Conservation (phyloP, 1,140 invertebrate species). For the Macrobrachium nipponense region DNA sequence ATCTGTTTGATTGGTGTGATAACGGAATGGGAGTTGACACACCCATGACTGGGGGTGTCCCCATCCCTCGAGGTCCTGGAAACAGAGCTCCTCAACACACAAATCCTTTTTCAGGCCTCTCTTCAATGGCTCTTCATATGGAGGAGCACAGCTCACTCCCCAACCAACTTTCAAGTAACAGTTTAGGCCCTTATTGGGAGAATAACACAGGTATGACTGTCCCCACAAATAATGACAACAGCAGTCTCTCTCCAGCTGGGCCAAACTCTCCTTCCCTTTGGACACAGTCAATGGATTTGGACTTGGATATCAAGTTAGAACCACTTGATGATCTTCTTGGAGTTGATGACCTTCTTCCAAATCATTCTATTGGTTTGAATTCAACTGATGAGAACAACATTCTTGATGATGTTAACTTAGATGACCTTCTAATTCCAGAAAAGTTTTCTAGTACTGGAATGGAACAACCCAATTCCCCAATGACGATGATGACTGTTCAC, state of each 20-base stretch:
- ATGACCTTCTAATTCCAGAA: conserved; percentile 48
- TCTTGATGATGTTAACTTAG: conserved; percentile 48
- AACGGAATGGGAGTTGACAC: conserved; percentile 30
- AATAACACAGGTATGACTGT: neutral
- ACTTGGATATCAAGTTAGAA: conserved; percentile 50
- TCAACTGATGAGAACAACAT: conserved; percentile 33
- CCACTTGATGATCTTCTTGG: conserved; percentile 49
- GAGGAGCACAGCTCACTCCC: conserved; percentile 45
- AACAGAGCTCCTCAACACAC: conserved; percentile 8
- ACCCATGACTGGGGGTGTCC: conserved; percentile 35
- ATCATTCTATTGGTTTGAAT: conserved; percentile 33
- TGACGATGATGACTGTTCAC: conserved; percentile 57
- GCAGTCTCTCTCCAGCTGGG: conserved; percentile 36
- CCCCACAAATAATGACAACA: conserved; percentile 30
- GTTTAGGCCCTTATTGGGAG: conserved; percentile 37
- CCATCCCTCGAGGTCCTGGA: conserved; percentile 43
- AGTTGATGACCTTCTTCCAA: conserved; percentile 40
- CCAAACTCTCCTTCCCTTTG: conserved; percentile 49
- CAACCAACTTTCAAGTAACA: conserved; percentile 14
- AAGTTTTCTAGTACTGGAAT: conserved; percentile 24
- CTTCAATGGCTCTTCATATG: conserved; percentile 42
- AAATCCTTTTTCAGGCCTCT: conserved; percentile 39
- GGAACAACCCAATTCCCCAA: conserved; percentile 56
- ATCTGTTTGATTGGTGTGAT: conserved; percentile 43
- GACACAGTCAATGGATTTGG: conserved; percentile 52